A percentile compares a stretch with the other conserved stretches of the same genome.
phyloP scores from a whole-genome alignment of 1,140 invertebrate species.

The Sinella curviseta region DNA sequence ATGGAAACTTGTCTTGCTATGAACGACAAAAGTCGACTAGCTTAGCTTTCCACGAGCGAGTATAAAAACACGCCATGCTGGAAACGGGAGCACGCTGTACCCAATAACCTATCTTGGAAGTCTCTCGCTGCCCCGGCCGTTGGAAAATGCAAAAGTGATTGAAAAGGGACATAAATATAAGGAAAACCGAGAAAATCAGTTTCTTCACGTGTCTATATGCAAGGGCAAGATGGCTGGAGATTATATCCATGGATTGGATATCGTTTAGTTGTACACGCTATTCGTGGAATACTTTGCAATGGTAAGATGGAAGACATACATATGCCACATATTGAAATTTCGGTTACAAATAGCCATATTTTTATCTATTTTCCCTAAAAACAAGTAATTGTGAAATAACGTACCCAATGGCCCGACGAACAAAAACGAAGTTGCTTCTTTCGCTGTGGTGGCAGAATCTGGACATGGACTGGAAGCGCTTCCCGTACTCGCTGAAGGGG shows the following conservation, averaged over 20 bases:
- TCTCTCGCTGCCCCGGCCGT: not conserved
- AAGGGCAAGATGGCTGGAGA: not conserved
- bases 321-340: not conserved
- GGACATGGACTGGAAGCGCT: not conserved
- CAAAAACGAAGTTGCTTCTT: not conserved
- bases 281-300: not conserved
- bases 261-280: not conserved
- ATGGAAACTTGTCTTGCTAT: no score
- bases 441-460: not conserved
- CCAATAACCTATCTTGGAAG: not conserved
- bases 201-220: not conserved
- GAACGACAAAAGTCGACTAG: no score
- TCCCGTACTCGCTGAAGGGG: not conserved
- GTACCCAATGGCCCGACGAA: constrained; percentile 17
- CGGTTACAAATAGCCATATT: not conserved
- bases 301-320: no score
- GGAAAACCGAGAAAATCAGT: no score
- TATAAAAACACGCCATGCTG: not conserved
- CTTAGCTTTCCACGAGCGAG: no score
- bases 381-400: no score
- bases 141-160: not conserved
- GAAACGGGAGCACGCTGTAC: not conserved
- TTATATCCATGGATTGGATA: not conserved
- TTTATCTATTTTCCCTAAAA: no score
- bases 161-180: not conserved